Base-by-base conservation (phyloP, 1,140 invertebrate species). In the Pantala flavescens region DNA sequence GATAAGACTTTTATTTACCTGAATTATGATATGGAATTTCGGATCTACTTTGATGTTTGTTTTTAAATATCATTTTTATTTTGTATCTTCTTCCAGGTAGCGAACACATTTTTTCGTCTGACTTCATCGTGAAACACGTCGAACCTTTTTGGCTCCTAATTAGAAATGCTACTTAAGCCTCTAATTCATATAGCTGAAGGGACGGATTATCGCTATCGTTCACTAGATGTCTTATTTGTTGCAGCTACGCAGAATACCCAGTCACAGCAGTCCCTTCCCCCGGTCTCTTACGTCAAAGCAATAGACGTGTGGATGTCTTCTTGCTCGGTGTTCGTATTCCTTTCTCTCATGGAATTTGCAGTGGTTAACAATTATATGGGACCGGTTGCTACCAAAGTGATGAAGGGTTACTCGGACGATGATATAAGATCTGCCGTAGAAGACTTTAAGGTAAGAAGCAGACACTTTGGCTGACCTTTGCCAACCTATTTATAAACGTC, bases 221-320 rank as follows among this genome's bases (percentile, higher is more conserved):
- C 71, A 24, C 28, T 19, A 24, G 23, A 72, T 72, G 23, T 24
- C 28, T 72, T 36, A 74, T 74, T 28, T 76, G 42, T 84, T 82
- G 0, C 82, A 91, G 93, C 93, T 24, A 95, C 93, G 23, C 93
- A 95, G 83, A 94, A 94, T 81, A 94, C 93, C 0, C 93, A 95
- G 79, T 95, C 93, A 0, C 93, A 95, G 81, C 91, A 94, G 79
- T 93, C 91, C n/a, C 82, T 95, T 76, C 93, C 93, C 0, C 93
- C 93, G 0, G 93, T 95, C 0, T 95, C 92, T 0, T 95, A 95
- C 81, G 93, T 95, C 0, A 95, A 96, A 83, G 94, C 94, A 0
- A 95, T 96, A 75, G 94, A 96, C 82, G 90, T 96, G 0, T 96
- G 93, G 92, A 95, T 96, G 93, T 94, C 93, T 0, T 94, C 92